phyloP scores from a whole-genome alignment of 2,888 invertebrate genomes.

The Acronicta psi region DNA sequence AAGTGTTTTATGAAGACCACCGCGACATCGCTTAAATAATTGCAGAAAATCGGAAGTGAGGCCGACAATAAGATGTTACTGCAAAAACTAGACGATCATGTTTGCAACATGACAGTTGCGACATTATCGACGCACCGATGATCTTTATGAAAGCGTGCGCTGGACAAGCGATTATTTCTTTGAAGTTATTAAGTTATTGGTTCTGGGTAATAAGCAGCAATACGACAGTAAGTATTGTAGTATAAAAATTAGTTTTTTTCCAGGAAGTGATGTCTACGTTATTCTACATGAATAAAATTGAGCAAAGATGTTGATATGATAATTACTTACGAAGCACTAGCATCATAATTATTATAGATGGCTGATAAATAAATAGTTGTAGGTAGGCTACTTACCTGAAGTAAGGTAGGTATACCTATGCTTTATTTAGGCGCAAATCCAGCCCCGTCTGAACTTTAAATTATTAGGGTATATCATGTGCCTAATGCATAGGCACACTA shows the following conservation, averaged over 20 bases:
- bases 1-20: not conserved
- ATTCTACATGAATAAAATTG: slow-evolving; percentile 9
- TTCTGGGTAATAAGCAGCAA: slow-evolving; percentile 18
- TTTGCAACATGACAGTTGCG: slow-evolving; percentile 48
- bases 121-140: slow-evolving; percentile 59
- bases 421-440: too few relatives aligned
- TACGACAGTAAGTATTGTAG: too few relatives aligned
- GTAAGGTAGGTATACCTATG: too few relatives aligned
- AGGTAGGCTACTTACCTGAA: too few relatives aligned
- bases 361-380: too few relatives aligned
- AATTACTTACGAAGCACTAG: too few relatives aligned
- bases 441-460: too few relatives aligned
- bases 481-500: too few relatives aligned
- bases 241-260: not conserved
- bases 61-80: slow-evolving; percentile 20
- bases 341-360: not conserved
- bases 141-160: slow-evolving; percentile 57
- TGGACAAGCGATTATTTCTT: slow-evolving; percentile 49
- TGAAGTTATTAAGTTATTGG: slow-evolving; percentile 29
- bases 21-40: slow-evolving; percentile 3
- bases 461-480: too few relatives aligned
- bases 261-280: fast-evolving
- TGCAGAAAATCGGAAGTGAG: slow-evolving; percentile 37
- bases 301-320: slow-evolving; percentile 4
- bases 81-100: slow-evolving; percentile 19